Base-by-base conservation (phyloP, 1,140 invertebrate species). In the Archivesica marissinica region DNA sequence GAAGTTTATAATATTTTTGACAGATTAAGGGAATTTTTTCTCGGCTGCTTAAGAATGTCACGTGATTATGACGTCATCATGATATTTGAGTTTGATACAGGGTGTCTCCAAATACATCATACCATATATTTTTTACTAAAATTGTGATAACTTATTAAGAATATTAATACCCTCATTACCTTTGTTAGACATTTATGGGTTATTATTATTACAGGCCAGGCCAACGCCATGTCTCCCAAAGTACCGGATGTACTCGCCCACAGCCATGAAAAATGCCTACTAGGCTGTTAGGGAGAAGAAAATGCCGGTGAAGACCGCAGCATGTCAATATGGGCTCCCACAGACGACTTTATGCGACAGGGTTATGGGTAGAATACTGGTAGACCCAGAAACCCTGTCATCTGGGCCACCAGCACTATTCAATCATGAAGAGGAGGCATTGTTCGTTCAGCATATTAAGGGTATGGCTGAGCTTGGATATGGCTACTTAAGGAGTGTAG, bases 391-490 rank as follows among this genome's bases (percentile, higher is more conserved):
- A 23, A 59, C 56, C 9, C 7, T 59, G 9, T 59, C 28, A 11
- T 59, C 56, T 59, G 28, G 20, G n/a, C 56, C 56, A 23, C 28
- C 7, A 23, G 20, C 56, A 13, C 28, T 59, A 59, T 59, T 59
- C 7, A 11, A 6, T 7, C 56, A 59, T 13, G 56, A 59, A 59
- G 28, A 59, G n/a, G n/a, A 59, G 28, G 56, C 56, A 11, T 9
- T 59, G 70, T 25, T 75, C n/a, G 70, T 75, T n/a, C 38, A 75
- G 11, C 70, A 75, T 28, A 4, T 75, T 75, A n/a, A n/a, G n/a
- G n/a, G n/a, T n/a, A n/a, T n/a, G n/a, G n/a, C n/a, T n/a, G n/a
- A n/a, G n/a, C n/a, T n/a, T 75, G 70, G 70, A 11, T 76, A 76
- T 76, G 74, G 74, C 2, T 76, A 76, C 28, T 47, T 50, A 13